Evolutionary conservation across 23 tunicate genomes (phyloP).

Genomic region (Styela plicata): DNA sequence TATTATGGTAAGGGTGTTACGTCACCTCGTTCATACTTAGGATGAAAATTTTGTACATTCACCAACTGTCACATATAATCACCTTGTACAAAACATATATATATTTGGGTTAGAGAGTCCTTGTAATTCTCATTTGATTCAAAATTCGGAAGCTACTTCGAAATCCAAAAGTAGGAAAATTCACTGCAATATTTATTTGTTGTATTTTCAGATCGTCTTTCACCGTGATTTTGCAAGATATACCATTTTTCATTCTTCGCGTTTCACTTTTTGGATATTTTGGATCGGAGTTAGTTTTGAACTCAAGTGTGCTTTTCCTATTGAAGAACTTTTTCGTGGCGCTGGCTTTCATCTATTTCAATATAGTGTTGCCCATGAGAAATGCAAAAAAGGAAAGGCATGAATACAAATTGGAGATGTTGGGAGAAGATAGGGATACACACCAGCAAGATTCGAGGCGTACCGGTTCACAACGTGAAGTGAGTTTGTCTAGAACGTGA

Average conservation of each 20-base stretch:
- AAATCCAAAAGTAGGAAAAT: not conserved
- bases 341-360: slow-evolving; percentile 43
- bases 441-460: not conserved
- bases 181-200: not conserved
- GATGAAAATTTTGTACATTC: too few relatives aligned
- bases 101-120: not conserved
- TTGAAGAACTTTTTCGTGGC: slow-evolving; percentile 49
- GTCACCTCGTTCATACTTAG: too few relatives aligned
- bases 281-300: slow-evolving; percentile 23
- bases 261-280: slow-evolving; percentile 40
- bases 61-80: too few relatives aligned
- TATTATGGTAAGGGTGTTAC: too few relatives aligned
- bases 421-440: not conserved
- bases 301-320: slow-evolving; percentile 46
- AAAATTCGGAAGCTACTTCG: not conserved
- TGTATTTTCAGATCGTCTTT: slow-evolving; percentile 24
- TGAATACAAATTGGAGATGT: slow-evolving; percentile 5
- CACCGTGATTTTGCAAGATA: slow-evolving; percentile 50
- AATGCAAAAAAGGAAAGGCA: not conserved
- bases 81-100: not conserved
- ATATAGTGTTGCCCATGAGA: slow-evolving; percentile 19
- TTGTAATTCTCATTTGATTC: not conserved
- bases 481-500: not conserved
- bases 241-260: slow-evolving; percentile 75
- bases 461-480: not conserved